Evolutionary conservation across 2,888 invertebrate species (phyloP).

Genomic region (Taenaris catops): DNA sequence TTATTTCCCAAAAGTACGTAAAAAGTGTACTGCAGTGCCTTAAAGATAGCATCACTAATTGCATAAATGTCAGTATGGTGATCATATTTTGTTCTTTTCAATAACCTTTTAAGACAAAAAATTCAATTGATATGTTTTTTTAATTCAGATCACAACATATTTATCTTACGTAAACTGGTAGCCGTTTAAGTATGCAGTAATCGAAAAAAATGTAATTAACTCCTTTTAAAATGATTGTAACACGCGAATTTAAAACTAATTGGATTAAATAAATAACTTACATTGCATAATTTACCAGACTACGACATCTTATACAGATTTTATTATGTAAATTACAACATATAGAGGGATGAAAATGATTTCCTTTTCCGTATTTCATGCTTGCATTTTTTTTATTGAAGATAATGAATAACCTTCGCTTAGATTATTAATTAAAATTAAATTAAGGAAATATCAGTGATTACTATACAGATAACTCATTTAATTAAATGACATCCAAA

Average conservation of each 20-base stretch:
- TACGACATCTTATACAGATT: too few relatives aligned
- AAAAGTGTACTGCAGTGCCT: too few relatives aligned
- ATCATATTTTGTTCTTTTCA: conserved; percentile 2
- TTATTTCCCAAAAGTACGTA: too few relatives aligned
- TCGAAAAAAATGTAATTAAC: conserved; percentile 5
- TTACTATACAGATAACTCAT: too few relatives aligned
- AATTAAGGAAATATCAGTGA: too few relatives aligned
- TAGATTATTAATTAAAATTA: too few relatives aligned
- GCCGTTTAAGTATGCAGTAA: not conserved
- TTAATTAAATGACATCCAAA: too few relatives aligned
- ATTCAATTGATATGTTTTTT: conserved; percentile 8
- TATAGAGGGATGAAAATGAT: too few relatives aligned
- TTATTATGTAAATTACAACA: not conserved
- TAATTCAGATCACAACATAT: conserved; percentile 4
- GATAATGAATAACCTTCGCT: too few relatives aligned
- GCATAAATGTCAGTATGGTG: conserved; percentile 4
- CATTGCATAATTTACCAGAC: not conserved
- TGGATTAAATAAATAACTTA: conserved; percentile 2
- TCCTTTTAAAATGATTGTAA: conserved; percentile 1
- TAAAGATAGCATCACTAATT: too few relatives aligned
- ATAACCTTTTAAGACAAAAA: conserved; percentile 12
- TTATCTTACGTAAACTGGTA: conserved; percentile 1
- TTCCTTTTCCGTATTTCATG: too few relatives aligned
- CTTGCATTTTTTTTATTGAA: too few relatives aligned
- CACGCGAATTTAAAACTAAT: not conserved